Base-by-base conservation (phyloP, 2,113 vertebrate genomes). In the Laticauda colubrina region DNA sequence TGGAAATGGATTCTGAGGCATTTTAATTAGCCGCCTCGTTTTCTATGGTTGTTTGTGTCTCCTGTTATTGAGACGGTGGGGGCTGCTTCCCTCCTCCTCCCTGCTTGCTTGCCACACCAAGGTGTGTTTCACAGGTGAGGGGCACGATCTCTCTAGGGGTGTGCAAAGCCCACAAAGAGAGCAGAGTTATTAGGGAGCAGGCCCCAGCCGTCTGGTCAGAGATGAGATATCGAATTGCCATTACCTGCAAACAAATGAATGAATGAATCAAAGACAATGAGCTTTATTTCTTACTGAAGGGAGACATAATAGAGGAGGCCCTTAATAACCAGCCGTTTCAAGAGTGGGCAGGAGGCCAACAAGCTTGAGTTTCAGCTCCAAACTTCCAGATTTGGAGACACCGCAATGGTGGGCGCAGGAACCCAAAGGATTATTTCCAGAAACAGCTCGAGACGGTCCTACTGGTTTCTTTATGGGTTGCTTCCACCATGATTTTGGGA, bases 21-120 rank as follows among this genome's bases (percentile, higher is more conserved):
- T 57, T 96, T 96, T 96, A 96, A 96, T 97, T 96, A 97, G 95
- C 93, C 89, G 94, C 94, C 92, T 94, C 94, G 57, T 93, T 95
- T 86, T 75, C 88, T 85, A 61, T 85, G 39, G 64, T 85, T 85
- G 92, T 90, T 90, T 93, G 92, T 51, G 21, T n/a, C 89, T 85
- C 57, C 23, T 59, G 45, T 61, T 89, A 90, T 85, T 85, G 87
- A 87, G 92, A 29, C 93, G 93, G 94, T 88, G 96, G 94, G 91
- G 85, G 48, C 81, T 53, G 86, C 57, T 85, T 87, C 91, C 92
- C 75, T 69, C 95, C 92, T 43, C 29, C 92, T 55, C 29, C 26
- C 89, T n/a, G 18, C 43, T 92, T 94, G 54, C 0, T 96, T 93
- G 81, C 29, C 29, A 55, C 91, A 90, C 88, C 94, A 0, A 94